Percentiles rank a stretch among this genome's conserved stretches.
Evolutionary conservation across 2,113 vertebrate species (phyloP).

Genomic region (Ranitomeya imitator): DNA sequence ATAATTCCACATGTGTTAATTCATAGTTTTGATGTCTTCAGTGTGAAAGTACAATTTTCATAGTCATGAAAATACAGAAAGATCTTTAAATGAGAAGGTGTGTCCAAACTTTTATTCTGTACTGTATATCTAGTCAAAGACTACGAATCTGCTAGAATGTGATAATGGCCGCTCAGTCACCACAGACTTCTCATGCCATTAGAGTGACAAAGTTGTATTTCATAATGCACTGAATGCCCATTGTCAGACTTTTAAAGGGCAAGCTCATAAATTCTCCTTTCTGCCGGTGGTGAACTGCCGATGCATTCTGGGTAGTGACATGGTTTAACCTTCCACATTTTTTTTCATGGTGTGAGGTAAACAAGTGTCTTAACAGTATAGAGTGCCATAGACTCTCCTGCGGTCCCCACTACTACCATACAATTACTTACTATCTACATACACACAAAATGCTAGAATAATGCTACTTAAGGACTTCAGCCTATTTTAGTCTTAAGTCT

Average conservation of each 20-base stretch:
- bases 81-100: too few species aligned
- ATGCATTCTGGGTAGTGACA: slow-evolving; percentile 22
- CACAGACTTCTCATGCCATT: neutral
- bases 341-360: neutral
- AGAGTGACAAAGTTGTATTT: neutral
- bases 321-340: neutral
- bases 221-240: neutral
- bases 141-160: neutral
- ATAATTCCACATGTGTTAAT: too few species aligned
- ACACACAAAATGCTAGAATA: too few species aligned
- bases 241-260: neutral
- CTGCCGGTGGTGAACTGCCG: neutral
- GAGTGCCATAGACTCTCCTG: neutral
- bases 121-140: neutral
- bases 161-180: neutral
- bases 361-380: neutral
- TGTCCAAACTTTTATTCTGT: too few species aligned
- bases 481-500: too few species aligned
- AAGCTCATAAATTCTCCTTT: slow-evolving; percentile 26
- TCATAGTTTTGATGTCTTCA: too few species aligned
- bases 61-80: too few species aligned
- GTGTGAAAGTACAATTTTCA: too few species aligned
- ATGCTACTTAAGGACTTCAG: too few species aligned
- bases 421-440: neutral
- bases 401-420: neutral